phyloP scores from a whole-genome alignment of 2,888 invertebrate species.

The Philaethria dido region DNA sequence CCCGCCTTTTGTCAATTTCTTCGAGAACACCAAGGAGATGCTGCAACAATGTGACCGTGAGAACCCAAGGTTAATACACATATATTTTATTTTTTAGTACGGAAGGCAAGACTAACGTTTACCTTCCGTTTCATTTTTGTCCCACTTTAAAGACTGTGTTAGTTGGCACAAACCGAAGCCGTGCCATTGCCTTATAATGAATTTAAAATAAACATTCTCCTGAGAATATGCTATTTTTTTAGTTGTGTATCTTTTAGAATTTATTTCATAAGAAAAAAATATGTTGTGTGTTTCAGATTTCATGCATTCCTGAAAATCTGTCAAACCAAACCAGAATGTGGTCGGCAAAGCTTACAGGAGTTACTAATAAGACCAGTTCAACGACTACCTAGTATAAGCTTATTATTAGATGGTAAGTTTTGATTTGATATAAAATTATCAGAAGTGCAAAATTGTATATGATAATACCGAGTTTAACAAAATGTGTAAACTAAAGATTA shows the following conservation, averaged over 20 bases:
- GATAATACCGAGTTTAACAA: no score
- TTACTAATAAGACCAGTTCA: slow-evolving; percentile 98
- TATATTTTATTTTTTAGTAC: neutral
- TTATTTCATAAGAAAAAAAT: neutral
- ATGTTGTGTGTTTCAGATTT: slow-evolving; percentile 86
- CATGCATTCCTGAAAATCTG: slow-evolving; percentile 99
- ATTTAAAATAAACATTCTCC: no score
- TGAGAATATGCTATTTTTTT: no score
- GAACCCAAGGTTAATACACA: slow-evolving; percentile 87
- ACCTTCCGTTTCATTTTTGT: no score
- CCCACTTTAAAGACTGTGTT: no score
- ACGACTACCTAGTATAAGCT: slow-evolving; percentile 97
- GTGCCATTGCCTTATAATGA: no score
- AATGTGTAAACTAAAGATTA: no score
- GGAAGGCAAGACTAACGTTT: no score
- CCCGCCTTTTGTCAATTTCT: slow-evolving; percentile 99
- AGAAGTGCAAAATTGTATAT: no score
- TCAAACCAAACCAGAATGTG: slow-evolving; percentile 97
- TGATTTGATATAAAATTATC: no score
- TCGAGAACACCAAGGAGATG: slow-evolving; percentile 98
- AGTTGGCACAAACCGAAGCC: no score
- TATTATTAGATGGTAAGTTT: slow-evolving; percentile 93
- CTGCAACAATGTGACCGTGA: slow-evolving; percentile 94
- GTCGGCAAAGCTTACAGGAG: slow-evolving; percentile 97
- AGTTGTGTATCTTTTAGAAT: no score